phyloP scores from a whole-genome alignment of 2,888 invertebrate species.

The Ophonus ardosiacus region DNA sequence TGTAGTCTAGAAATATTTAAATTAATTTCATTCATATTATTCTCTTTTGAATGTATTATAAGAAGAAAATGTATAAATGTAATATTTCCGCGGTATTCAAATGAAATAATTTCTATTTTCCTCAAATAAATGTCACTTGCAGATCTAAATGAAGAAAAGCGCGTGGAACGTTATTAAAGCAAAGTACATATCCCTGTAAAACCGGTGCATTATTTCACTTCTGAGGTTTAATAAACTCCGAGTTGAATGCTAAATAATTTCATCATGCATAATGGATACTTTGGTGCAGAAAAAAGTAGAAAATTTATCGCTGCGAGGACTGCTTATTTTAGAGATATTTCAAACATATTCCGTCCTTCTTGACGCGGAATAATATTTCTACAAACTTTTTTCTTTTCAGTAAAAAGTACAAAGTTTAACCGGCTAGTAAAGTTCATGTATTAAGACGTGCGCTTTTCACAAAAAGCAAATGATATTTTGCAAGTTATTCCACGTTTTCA shows the following conservation, averaged over 20 bases:
- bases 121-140: neutral
- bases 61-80: neutral
- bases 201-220: slow-evolving; percentile 36
- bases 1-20: neutral
- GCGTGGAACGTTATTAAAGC: neutral
- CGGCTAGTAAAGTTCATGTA: slow-evolving; percentile 53
- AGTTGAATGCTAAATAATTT: slow-evolving; percentile 43
- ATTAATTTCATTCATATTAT: neutral
- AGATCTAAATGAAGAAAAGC: neutral
- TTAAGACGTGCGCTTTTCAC: slow-evolving; percentile 11
- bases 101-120: neutral
- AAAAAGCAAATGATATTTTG: slow-evolving; percentile 17
- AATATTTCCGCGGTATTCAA: neutral
- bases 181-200: slow-evolving; percentile 13
- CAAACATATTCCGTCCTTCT: slow-evolving; percentile 34
- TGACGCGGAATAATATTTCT: slow-evolving; percentile 46
- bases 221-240: slow-evolving; percentile 31
- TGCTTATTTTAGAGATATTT: slow-evolving; percentile 53
- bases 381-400: slow-evolving; percentile 37
- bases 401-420: slow-evolving; percentile 46
- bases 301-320: slow-evolving; percentile 47
- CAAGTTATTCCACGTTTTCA: slow-evolving; percentile 31
- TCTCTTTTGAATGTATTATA: neutral
- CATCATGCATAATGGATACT: slow-evolving; percentile 50
- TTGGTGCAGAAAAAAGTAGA: slow-evolving; percentile 22